Base-by-base conservation (phyloP, 1,140 invertebrate genomes). In the Pseudobourletiella spinata region DNA sequence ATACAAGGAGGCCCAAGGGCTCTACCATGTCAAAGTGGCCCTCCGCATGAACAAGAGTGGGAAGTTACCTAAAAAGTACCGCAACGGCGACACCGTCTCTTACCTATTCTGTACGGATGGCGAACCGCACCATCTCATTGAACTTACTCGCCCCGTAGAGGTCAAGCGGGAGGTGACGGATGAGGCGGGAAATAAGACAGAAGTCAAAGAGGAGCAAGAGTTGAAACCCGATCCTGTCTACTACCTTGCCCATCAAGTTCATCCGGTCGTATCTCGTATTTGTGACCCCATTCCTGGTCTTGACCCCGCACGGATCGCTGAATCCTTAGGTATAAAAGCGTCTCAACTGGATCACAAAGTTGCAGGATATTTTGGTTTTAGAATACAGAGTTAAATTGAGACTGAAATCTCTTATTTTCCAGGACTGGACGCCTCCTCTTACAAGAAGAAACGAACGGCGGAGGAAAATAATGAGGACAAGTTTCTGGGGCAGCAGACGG, bases 281-380 rank as follows among this genome's bases (percentile, higher is more conserved):
- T 95, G 91, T 73, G 92, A 97, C 65, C 95, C 95, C 16, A 91
- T 99, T 30, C 90, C 96, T 68, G 92, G 91, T 1, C 88, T 91
- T 57, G 94, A 98, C 78, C 83, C 88, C 25, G 86, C 86, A 55
- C 81, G 88, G 59, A 83, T 99, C 48, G 95, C 95, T 2, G 84
- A 93, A 72, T 86, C 87, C 73, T 79, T 99, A 56, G 95, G 95
- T 75, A 71, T 59, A 59, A 42, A 51, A 26, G 59, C 39, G 18
- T 63, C 26, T 48, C 30, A 48, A n/a, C n/a, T n/a, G n/a, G n/a
- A n/a, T n/a, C n/a, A n/a, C n/a, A n/a, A n/a, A n/a, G n/a, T n/a
- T n/a, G n/a, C n/a, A n/a, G n/a, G n/a, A n/a, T n/a, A n/a, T n/a
- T n/a, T n/a, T n/a, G n/a, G n/a, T n/a, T n/a, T n/a, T n/a, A n/a